phyloP scores from a whole-genome alignment of 2,888 invertebrate genomes.

The Cenopis cana region DNA sequence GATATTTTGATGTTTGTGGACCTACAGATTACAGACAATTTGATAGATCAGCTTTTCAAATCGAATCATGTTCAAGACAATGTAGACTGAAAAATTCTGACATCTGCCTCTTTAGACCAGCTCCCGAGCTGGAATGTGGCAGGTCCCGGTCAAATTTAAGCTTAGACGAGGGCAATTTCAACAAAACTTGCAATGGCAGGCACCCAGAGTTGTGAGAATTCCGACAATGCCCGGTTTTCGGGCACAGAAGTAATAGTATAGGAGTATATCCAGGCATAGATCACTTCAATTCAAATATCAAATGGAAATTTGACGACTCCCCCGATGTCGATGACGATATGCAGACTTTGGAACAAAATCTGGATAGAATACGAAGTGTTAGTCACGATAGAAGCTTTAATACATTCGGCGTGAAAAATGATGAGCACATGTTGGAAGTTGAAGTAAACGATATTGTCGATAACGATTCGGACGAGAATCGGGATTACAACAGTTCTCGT shows the following conservation, averaged over 20 bases:
- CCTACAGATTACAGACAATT: slow-evolving; percentile 76
- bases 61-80: slow-evolving; percentile 79
- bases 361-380: slow-evolving; percentile 80
- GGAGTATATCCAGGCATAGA: slow-evolving; percentile 80
- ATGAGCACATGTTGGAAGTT: slow-evolving; percentile 77
- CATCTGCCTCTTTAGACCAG: slow-evolving; percentile 78
- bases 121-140: slow-evolving; percentile 72
- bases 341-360: slow-evolving; percentile 77
- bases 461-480: slow-evolving; percentile 72
- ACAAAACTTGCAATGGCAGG: slow-evolving; percentile 77
- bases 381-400: slow-evolving; percentile 77
- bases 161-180: slow-evolving; percentile 79
- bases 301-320: slow-evolving; percentile 80
- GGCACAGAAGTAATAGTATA: slow-evolving; percentile 83
- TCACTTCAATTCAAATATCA: slow-evolving; percentile 80
- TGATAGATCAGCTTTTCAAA: slow-evolving; percentile 79
- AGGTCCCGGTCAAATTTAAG: slow-evolving; percentile 81
- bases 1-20: slow-evolving; percentile 76
- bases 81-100: slow-evolving; percentile 80
- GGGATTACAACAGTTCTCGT: slow-evolving; percentile 69
- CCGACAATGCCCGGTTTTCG: slow-evolving; percentile 82
- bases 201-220: slow-evolving; percentile 84
- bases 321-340: slow-evolving; percentile 70
- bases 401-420: slow-evolving; percentile 68
- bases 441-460: slow-evolving; percentile 75